Evolutionary conservation across 92 coral and sea anemone genomes (phyloP).

Genomic region (Blastomussa wellsi): DNA sequence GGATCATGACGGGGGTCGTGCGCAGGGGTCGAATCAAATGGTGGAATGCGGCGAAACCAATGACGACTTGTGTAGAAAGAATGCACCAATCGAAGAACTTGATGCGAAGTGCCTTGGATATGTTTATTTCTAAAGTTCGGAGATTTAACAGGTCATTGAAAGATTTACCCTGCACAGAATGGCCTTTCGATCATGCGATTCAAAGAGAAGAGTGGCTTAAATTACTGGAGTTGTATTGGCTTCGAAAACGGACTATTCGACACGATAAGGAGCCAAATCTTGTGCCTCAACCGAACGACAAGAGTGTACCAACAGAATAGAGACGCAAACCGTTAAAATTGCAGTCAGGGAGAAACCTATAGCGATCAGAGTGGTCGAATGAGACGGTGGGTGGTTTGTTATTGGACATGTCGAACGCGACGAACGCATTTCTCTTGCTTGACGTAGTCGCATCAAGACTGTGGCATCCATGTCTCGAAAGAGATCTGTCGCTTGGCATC

Average conservation of each 20-base stretch:
- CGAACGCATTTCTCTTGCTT: neutral
- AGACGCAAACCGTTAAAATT: neutral
- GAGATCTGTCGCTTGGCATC: neutral
- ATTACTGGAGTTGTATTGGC: neutral
- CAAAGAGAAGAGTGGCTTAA: neutral
- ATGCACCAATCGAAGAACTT: no score
- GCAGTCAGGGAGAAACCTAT: neutral
- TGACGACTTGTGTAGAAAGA: no score
- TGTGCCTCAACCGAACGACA: neutral
- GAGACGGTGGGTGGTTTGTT: neutral
- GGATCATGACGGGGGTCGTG: conserved; percentile 24
- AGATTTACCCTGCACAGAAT: no score
- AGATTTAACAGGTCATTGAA: no score
- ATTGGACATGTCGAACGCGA: neutral
- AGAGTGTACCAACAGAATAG: conserved; percentile 1
- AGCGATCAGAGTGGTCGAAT: neutral
- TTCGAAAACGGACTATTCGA: neutral
- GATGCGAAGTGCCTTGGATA: no score
- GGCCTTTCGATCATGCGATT: no score
- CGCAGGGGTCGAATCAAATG: neutral
- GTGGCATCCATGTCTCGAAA: conserved; percentile 1
- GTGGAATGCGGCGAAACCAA: neutral
- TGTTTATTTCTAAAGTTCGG: no score
- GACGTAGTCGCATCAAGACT: conserved; percentile 3
- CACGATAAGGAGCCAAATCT: conserved; percentile 8